Conservation (phyloP, 2,888 invertebrate species). For the Chrysolina oricalcia region DNA sequence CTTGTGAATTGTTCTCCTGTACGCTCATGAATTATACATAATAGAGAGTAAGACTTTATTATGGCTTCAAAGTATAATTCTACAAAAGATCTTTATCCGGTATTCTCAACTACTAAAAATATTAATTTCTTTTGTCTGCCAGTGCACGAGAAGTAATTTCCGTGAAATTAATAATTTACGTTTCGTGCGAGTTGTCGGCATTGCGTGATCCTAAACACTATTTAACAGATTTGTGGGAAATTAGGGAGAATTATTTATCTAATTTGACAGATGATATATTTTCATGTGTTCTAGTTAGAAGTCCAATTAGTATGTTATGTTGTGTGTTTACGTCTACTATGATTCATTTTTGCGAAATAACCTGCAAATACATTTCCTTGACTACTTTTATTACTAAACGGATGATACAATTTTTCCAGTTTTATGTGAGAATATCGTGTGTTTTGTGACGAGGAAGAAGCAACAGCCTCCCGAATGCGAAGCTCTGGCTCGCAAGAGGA, state of each 20-base stretch:
- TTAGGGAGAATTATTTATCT: conserved; percentile 42
- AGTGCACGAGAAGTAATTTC: conserved; percentile 35
- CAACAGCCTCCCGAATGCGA: no score
- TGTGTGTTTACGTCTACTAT: neutral
- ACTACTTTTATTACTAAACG: no score
- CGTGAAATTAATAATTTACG: conserved; percentile 45
- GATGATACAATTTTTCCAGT: no score
- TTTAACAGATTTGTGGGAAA: conserved; percentile 47
- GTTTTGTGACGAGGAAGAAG: no score
- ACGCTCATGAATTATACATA: neutral
- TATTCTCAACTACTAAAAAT: conserved; percentile 13
- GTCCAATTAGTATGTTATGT: conserved; percentile 30
- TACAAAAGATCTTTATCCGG: neutral
- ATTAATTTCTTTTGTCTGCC: conserved; percentile 11
- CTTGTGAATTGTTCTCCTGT: neutral
- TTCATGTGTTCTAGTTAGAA: conserved; percentile 35
- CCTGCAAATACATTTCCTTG: no score
- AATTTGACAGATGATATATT: conserved; percentile 45
- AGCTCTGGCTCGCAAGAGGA: no score
- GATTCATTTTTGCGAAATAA: neutral
- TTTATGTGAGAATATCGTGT: no score
- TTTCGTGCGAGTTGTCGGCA: conserved; percentile 44
- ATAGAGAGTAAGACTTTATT: neutral
- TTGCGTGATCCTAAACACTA: conserved; percentile 44
- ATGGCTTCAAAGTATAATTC: neutral